Evolutionary conservation across 1,140 invertebrate genomes (phyloP), one percentile per base, ranked within the genome.

Genomic region (Bombus turneri): DNA sequence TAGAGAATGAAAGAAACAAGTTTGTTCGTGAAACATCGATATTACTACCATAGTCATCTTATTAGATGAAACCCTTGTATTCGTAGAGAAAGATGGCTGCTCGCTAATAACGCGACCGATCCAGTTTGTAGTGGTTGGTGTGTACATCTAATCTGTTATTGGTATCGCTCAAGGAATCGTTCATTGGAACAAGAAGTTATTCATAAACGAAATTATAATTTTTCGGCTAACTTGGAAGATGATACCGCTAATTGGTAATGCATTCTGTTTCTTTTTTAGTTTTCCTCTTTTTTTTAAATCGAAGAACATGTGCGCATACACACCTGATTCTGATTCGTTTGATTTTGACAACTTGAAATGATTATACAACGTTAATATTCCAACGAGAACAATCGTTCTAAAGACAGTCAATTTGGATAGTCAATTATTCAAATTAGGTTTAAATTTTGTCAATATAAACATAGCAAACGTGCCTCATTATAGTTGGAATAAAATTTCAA

Each of bases 1-100:
- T 6, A 18, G n/a, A 34, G n/a, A 74, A 74, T 31, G 47, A 53
- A 13, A 41, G 25, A 39, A 39, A 39, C 3, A 2, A n/a, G 15
- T 41, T n/a, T 22, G n/a, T 9, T 31, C 34, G 28, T 12, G 10
- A 78, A 78, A 66, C 47, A 64, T 62, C 37, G 81, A 81, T 81
- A 83, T 87, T 91, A 87, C 87, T 89, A 84, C 82, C 84, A 90
- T 83, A 81, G 80, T 91, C 73, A 86, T 82, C 59, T 93, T 93
- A 94, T 94, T 94, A 92, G 92, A 94, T 94, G 92, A 95, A 95
- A 92, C 92, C 88, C 91, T 93, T 88, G 87, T 88, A 92, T 87
- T 90, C 85, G 84, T 87, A 90, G 88, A 86, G 86, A 83, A 78
- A 82, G 86, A 68, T 93, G 91, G 92, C 83, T 47, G 66, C 39